phyloP scores from a whole-genome alignment of 2,113 vertebrate species.

The Ammodytes marinus region DNA sequence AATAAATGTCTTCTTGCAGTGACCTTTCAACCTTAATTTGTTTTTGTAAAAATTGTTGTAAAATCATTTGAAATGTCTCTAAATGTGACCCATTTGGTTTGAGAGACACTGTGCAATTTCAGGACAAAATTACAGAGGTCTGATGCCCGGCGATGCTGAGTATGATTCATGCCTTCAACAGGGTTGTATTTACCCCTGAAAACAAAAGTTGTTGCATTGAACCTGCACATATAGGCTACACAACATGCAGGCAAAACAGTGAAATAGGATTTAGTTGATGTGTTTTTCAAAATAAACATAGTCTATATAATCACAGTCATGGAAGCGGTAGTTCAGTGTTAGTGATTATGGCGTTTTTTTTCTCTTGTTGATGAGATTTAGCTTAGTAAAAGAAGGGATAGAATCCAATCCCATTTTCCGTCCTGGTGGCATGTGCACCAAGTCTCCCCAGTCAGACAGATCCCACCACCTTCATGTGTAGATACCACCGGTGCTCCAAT shows the following conservation, averaged over 20 bases:
- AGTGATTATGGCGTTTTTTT: slow-evolving; percentile 11
- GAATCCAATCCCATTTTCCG: slow-evolving; percentile 48
- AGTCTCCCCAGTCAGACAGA: slow-evolving; percentile 31
- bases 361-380: slow-evolving; percentile 35
- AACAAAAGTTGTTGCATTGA: slow-evolving; percentile 29
- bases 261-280: slow-evolving; percentile 1
- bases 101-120: slow-evolving; percentile 31
- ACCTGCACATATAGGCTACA: slow-evolving; percentile 22
- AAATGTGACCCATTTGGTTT: slow-evolving; percentile 53
- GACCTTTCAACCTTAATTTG: slow-evolving; percentile 60
- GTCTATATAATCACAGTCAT: not conserved
- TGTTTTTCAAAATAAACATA: not conserved
- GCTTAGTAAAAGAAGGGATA: slow-evolving; percentile 4
- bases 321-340: not conserved
- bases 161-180: slow-evolving; percentile 69
- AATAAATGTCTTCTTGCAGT: not conserved
- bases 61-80: slow-evolving; percentile 28
- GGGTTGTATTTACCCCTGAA: slow-evolving; percentile 44
- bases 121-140: slow-evolving; percentile 64
- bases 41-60: slow-evolving; percentile 12
- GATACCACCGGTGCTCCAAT: slow-evolving; percentile 55
- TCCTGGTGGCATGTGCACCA: slow-evolving; percentile 1
- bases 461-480: slow-evolving; percentile 44
- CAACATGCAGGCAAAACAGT: slow-evolving; percentile 6
- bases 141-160: slow-evolving; percentile 62